A percentile compares a stretch with the other conserved stretches of the same genome.
Conservation (phyloP, 2,113 vertebrate species). For the Numenius arquata region DNA sequence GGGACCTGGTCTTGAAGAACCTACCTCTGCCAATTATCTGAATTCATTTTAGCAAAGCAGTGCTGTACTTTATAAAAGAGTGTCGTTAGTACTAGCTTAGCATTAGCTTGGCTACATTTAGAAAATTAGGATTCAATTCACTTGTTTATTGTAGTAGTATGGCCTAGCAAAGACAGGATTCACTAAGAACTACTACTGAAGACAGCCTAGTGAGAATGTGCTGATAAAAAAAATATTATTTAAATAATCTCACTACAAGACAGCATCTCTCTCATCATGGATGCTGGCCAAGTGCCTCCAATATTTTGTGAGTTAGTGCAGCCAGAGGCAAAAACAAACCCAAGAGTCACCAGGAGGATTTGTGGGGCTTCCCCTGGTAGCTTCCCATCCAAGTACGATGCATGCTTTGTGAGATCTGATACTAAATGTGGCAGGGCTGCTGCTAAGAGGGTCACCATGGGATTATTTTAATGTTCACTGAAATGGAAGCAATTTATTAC, state of each 20-base stretch:
- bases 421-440: slow-evolving; percentile 49
- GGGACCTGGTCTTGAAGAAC: neutral
- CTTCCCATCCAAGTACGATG: neutral
- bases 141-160: neutral
- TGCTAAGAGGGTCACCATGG: slow-evolving; percentile 38
- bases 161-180: neutral
- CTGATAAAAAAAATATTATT: slow-evolving; percentile 10
- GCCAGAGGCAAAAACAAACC: slow-evolving; percentile 65
- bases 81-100: neutral
- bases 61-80: neutral
- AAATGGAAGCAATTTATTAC: slow-evolving; percentile 66
- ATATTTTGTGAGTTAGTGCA: slow-evolving; percentile 44
- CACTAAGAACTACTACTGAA: neutral
- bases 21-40: neutral
- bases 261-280: slow-evolving; percentile 31
- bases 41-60: neutral
- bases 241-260: slow-evolving; percentile 9
- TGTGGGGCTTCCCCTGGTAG: slow-evolving; percentile 54
- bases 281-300: slow-evolving; percentile 47
- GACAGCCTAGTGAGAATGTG: neutral
- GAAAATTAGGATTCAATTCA: neutral
- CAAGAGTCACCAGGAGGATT: slow-evolving; percentile 26
- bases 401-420: slow-evolving; percentile 56
- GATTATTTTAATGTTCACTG: slow-evolving; percentile 59
- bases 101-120: neutral